phyloP scores from a whole-genome alignment of 2,888 invertebrate genomes.

The Watsonalla binaria region DNA sequence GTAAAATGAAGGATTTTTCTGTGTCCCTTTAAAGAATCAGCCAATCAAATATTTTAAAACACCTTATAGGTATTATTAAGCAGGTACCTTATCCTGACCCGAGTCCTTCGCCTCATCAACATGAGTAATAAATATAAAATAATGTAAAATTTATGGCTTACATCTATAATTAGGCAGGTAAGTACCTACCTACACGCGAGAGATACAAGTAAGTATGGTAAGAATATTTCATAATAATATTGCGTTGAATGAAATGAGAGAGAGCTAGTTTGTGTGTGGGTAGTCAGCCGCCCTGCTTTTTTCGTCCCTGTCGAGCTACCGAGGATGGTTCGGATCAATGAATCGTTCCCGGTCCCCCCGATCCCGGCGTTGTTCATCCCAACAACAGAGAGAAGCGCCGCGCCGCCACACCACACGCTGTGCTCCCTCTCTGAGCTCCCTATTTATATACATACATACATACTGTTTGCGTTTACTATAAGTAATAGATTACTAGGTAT shows the following conservation, averaged over 20 bases:
- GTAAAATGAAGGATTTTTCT: no score
- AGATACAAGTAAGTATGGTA: background rate
- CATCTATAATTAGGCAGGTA: no score
- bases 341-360: conserved; percentile 63
- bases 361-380: conserved; percentile 50
- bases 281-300: conserved; percentile 32
- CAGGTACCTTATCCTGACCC: no score
- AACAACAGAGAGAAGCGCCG: conserved; percentile 8
- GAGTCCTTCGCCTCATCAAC: no score
- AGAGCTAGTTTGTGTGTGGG: conserved; percentile 28
- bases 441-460: conserved; percentile 14
- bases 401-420: conserved; percentile 5
- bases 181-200: no score
- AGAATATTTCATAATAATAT: background rate
- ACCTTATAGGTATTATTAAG: no score
- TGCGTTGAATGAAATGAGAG: conserved; percentile 37
- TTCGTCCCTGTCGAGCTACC: conserved; percentile 60
- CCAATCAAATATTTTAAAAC: no score
- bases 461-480: no score
- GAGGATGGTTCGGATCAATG: conserved; percentile 75
- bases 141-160: no score
- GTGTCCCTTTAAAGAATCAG: no score
- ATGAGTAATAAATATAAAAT: no score
- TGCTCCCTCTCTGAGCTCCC: conserved; percentile 38
- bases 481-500: no score